Evolutionary conservation across 2,888 invertebrate genomes (phyloP).

Genomic region (Parnassius smintheus): DNA sequence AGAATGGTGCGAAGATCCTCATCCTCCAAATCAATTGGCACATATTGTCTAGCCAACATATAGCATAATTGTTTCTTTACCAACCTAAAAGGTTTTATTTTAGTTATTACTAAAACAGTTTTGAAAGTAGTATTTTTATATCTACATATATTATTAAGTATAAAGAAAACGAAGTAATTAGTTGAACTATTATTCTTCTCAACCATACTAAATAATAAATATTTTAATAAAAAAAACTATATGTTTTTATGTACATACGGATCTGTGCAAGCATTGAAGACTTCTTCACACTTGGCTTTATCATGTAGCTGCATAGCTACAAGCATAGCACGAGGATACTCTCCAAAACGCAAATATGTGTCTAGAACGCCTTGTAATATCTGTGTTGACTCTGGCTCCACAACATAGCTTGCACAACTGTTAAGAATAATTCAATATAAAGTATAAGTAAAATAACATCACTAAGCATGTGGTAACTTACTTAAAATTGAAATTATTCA

Average conservation of each 20-base stretch:
- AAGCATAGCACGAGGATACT: conserved; percentile 93
- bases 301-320: conserved; percentile 95
- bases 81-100: conserved; percentile 76
- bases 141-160: no score
- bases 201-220: no score
- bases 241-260: conserved; percentile 80
- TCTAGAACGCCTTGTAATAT: conserved; percentile 91
- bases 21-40: conserved; percentile 91
- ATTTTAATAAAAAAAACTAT: background rate
- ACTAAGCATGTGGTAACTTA: no score
- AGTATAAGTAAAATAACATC: no score
- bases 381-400: conserved; percentile 94
- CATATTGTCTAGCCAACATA: conserved; percentile 97
- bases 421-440: no score
- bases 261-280: conserved; percentile 92
- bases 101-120: no score
- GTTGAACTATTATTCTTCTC: no score
- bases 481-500: no score
- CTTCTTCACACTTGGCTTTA: conserved; percentile 88
- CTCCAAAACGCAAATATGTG: conserved; percentile 92
- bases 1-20: conserved; percentile 94
- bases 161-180: no score
- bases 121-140: no score
- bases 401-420: conserved; percentile 97
- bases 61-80: conserved; percentile 97